A percentile compares a stretch with the other conserved stretches of the same genome.
Evolutionary conservation across 2,113 vertebrate species (phyloP).

Genomic region (Mugil cephalus): DNA sequence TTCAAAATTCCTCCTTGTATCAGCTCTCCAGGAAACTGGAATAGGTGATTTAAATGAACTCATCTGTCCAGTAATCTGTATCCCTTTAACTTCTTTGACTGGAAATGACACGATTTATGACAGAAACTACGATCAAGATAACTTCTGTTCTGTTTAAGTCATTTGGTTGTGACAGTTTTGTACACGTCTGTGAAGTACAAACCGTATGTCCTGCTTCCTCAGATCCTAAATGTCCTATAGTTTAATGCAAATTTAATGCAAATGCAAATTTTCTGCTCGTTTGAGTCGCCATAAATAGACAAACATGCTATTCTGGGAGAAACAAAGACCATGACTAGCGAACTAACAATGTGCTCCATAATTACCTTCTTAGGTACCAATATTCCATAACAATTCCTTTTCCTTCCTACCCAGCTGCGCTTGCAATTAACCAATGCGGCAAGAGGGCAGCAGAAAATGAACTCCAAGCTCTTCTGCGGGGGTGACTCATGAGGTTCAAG

Average conservation of each 20-base stretch:
- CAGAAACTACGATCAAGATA: no score
- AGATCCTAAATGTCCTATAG: no score
- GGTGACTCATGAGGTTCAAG: slow-evolving; percentile 49
- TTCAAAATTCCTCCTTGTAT: neutral
- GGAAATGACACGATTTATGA: no score
- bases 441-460: slow-evolving; percentile 26
- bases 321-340: neutral
- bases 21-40: neutral
- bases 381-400: slow-evolving; percentile 3
- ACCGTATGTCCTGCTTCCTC: no score
- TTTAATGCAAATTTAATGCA: no score
- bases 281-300: no score
- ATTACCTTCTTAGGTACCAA: neutral
- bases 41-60: slow-evolving; percentile 2
- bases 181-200: no score
- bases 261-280: no score
- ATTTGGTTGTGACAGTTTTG: no score
- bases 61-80: neutral
- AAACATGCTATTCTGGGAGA: neutral
- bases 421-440: slow-evolving; percentile 25
- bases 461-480: slow-evolving; percentile 9
- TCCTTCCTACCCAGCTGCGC: slow-evolving; percentile 20
- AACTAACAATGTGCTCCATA: neutral
- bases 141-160: no score
- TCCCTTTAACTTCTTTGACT: no score